Evolutionary conservation across 2,113 vertebrate species (phyloP).

Genomic region (Bufo gargarizans): DNA sequence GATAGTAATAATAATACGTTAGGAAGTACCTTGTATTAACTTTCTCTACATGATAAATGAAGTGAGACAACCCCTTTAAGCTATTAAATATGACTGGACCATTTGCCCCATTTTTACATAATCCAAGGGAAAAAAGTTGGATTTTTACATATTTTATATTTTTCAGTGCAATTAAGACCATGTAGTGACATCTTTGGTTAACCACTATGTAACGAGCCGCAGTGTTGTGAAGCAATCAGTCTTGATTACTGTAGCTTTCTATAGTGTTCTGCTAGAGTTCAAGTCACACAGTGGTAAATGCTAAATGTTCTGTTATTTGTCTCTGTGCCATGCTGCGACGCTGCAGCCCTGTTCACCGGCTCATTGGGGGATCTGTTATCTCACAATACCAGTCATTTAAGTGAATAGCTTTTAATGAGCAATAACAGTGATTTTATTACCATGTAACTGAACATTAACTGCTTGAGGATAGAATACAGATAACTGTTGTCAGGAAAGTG

Average conservation of each 20-base stretch:
- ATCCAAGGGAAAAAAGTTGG: too few species aligned
- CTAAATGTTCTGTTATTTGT: conserved; percentile 17
- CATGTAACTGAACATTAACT: conserved; percentile 8
- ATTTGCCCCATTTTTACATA: too few species aligned
- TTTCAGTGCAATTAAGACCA: conserved; percentile 63
- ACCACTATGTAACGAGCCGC: conserved; percentile 73
- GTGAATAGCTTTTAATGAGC: conserved; percentile 43
- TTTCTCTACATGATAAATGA: too few species aligned
- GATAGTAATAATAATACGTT: too few species aligned
- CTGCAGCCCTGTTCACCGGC: not conserved
- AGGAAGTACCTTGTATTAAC: too few species aligned
- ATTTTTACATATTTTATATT: too few species aligned
- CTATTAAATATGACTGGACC: too few species aligned
- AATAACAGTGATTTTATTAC: conserved; percentile 32
- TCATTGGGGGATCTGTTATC: conserved; percentile 26
- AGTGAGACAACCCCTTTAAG: too few species aligned
- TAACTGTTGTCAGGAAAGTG: not conserved
- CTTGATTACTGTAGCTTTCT: conserved; percentile 71
- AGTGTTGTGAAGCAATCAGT: conserved; percentile 76
- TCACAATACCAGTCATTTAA: conserved; percentile 26
- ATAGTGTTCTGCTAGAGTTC: conserved; percentile 75
- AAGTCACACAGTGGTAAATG: conserved; percentile 73
- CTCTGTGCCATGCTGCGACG: conserved; percentile 45
- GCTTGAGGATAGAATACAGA: not conserved
- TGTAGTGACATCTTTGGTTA: conserved; percentile 74